Percentiles rank a stretch among this genome's conserved stretches.
These are phyloP conservation scores for Hassar affinis DNA, from an alignment of 2,113 vertebrate genomes.

Conservation along the genomic window DNA sequence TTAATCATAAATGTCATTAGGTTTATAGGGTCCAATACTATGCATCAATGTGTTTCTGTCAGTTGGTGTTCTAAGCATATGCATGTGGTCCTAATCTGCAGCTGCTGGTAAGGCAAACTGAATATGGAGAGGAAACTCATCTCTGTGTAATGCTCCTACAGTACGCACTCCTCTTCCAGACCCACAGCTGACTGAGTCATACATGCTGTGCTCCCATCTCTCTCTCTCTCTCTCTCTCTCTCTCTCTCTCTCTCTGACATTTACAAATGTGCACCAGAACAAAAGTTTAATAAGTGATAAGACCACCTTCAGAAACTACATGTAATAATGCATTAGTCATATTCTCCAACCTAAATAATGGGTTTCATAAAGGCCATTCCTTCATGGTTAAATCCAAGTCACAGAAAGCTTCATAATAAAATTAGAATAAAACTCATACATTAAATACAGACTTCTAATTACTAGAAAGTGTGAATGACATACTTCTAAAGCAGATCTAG, in stretches of 20 bases:
- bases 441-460: not conserved
- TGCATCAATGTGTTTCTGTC: not conserved
- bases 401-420: constrained; percentile 16
- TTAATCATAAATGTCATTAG: not conserved
- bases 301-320: constrained; percentile 31
- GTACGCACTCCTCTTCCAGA: not conserved
- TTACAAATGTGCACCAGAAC: constrained; percentile 26
- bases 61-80: not conserved
- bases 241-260: constrained; percentile 24
- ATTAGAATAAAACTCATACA: not conserved
- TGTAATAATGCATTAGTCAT: constrained; percentile 46
- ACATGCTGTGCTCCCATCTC: constrained; percentile 5
- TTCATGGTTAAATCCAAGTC: constrained; percentile 35
- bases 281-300: constrained; percentile 35
- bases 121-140: not conserved
- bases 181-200: constrained; percentile 24
- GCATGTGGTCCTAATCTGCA: not conserved
- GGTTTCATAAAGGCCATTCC: constrained; percentile 40
- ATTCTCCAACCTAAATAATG: constrained; percentile 44
- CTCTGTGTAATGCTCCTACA: not conserved
- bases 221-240: not conserved
- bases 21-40: not conserved
- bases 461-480: no score
- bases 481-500: not conserved
- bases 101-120: not conserved